phyloP scores from a whole-genome alignment of 2,113 vertebrate species.

The Scytalopus superciliaris region DNA sequence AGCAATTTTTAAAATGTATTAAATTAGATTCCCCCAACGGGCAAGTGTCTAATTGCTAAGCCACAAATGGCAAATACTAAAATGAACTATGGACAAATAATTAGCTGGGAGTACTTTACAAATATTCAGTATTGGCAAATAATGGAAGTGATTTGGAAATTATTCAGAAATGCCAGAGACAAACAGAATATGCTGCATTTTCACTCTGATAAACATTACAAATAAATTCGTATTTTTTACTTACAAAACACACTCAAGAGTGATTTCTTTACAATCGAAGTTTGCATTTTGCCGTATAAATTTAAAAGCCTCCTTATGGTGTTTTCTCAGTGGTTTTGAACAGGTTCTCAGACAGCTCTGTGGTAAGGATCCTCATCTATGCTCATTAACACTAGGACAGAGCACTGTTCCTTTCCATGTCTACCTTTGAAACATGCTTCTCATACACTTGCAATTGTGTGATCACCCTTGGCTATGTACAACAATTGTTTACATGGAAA shows the following conservation, averaged over 20 bases:
- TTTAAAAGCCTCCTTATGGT: not conserved
- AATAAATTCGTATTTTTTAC: not conserved
- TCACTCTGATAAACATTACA: not conserved
- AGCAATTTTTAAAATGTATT: not conserved
- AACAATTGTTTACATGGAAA: not conserved
- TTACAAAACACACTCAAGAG: not conserved
- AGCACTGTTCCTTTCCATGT: not conserved
- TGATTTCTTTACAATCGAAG: not conserved
- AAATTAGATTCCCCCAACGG: conserved; percentile 9
- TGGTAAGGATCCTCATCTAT: not conserved
- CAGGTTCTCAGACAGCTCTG: not conserved
- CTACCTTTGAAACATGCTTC: not conserved
- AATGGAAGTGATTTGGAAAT: not conserved
- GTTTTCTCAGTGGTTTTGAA: not conserved
- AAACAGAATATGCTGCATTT: not conserved
- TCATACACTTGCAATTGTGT: not conserved
- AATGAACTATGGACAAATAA: not conserved
- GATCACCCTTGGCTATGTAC: not conserved
- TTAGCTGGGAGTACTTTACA: not conserved
- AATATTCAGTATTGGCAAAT: not conserved
- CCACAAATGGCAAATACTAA: not conserved
- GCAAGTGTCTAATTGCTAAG: not conserved
- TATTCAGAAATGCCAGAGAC: not conserved
- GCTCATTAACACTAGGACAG: not conserved
- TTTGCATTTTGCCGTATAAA: not conserved